Evolutionary conservation across 2,888 invertebrate species (phyloP).

Genomic region (Stenoptilia bipunctidactyla): DNA sequence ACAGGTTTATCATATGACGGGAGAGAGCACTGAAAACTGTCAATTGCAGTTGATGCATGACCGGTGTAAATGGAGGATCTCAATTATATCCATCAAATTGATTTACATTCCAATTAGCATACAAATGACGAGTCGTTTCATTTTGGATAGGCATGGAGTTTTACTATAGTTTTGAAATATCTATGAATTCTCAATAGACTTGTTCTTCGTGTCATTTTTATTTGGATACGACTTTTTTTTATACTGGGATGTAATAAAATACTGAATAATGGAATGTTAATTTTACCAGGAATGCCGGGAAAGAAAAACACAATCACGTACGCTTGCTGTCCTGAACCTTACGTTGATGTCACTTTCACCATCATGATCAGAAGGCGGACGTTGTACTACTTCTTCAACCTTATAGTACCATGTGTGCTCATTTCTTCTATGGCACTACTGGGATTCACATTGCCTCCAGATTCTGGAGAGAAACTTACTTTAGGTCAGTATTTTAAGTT

Average conservation of each 20-base stretch:
- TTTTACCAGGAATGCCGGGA: conserved; percentile 86
- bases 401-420: conserved; percentile 98
- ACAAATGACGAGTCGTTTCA: neutral
- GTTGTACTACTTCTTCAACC: conserved; percentile 98
- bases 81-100: neutral
- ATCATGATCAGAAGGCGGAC: conserved; percentile 96
- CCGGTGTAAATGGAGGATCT: neutral
- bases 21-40: neutral
- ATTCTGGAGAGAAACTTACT: conserved; percentile 96
- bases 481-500: conserved; percentile 75
- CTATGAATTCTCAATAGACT: no score
- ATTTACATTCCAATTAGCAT: conserved; percentile 1
- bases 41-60: neutral
- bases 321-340: conserved; percentile 94
- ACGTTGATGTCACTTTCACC: conserved; percentile 96
- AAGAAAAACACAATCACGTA: conserved; percentile 91
- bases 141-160: no score
- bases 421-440: conserved; percentile 98
- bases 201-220: no score
- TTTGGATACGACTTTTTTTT: no score
- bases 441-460: conserved; percentile 98
- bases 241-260: neutral
- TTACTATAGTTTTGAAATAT: no score
- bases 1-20: neutral
- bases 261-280: neutral